These are phyloP conservation scores for Dendrolimus pini DNA, from an alignment of 2,888 invertebrate genomes.

Conservation along the genomic window DNA sequence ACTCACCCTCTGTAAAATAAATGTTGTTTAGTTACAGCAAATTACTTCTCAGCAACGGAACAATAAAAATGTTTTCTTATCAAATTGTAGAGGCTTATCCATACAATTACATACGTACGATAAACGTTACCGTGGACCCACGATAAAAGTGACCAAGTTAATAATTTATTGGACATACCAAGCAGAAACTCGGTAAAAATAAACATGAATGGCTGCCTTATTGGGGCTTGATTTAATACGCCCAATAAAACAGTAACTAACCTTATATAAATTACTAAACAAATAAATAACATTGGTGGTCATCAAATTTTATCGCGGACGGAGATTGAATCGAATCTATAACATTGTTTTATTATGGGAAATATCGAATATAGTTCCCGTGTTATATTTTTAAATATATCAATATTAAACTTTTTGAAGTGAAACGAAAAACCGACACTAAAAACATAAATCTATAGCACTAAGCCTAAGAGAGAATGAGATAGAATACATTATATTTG, in stretches of 20 bases:
- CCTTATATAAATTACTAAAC: constrained; percentile 76
- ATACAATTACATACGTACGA: constrained; percentile 43
- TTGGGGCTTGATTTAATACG: constrained; percentile 75
- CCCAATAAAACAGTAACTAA: constrained; percentile 75
- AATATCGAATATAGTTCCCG: neutral
- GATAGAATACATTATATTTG: no score
- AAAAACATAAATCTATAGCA: no score
- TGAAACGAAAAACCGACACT: no score
- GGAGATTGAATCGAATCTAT: constrained; percentile 36
- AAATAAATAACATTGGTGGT: constrained; percentile 72
- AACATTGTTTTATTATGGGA: constrained; percentile 30
- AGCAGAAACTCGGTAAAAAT: constrained; percentile 75
- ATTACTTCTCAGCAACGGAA: no score
- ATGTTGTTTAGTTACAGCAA: no score
- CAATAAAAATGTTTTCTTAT: no score
- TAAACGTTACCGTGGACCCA: constrained; percentile 59
- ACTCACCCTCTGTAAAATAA: no score
- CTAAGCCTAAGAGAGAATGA: no score
- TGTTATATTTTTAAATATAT: neutral
- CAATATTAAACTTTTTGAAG: no score
- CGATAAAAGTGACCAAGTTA: constrained; percentile 74
- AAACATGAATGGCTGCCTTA: constrained; percentile 77
- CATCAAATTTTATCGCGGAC: constrained; percentile 60
- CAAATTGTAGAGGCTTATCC: constrained; percentile 26
- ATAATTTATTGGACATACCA: constrained; percentile 72